phyloP scores from a whole-genome alignment of 2,888 invertebrate species.

The Aromia moschata region DNA sequence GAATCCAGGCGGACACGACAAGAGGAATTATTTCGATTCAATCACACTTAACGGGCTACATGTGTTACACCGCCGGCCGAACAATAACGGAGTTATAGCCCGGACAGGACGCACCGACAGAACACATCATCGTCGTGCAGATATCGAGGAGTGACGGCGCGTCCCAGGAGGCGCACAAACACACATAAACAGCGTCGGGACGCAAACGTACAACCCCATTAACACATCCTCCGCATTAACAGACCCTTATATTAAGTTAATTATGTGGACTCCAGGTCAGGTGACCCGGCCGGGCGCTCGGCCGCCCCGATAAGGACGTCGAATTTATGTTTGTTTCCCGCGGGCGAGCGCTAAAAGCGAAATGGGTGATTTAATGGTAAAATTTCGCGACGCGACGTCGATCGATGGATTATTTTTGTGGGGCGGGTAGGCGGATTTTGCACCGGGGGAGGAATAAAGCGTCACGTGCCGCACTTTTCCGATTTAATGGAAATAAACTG shows the following conservation, averaged over 20 bases:
- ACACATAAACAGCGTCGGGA: slow-evolving; percentile 32
- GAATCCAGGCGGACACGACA: too few species aligned
- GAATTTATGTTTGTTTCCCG: slow-evolving; percentile 24
- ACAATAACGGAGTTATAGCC: too few species aligned
- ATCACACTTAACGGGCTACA: too few species aligned
- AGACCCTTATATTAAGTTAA: slow-evolving; percentile 36
- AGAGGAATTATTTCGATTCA: too few species aligned
- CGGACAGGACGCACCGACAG: background rate
- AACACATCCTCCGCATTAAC: slow-evolving; percentile 39
- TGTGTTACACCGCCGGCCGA: too few species aligned
- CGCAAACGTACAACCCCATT: slow-evolving; percentile 34
- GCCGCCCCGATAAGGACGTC: slow-evolving; percentile 28
- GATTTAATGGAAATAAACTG: too few species aligned
- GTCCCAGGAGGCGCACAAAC: slow-evolving; percentile 32
- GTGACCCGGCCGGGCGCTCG: slow-evolving; percentile 30
- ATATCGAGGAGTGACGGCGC: slow-evolving; percentile 22
- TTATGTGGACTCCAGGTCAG: slow-evolving; percentile 38
- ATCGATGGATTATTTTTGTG: background rate
- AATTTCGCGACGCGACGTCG: background rate
- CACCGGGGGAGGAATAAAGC: too few species aligned
- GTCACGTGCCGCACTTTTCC: too few species aligned
- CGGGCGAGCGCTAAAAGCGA: background rate
- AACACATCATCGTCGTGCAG: slow-evolving; percentile 1
- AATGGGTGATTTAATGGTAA: background rate
- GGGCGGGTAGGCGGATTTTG: too few species aligned